A percentile compares a stretch with the other conserved stretches of the same genome.
Conservation (phyloP, 92 coral and sea anemone genomes). For the Phenganax stokvisi region DNA sequence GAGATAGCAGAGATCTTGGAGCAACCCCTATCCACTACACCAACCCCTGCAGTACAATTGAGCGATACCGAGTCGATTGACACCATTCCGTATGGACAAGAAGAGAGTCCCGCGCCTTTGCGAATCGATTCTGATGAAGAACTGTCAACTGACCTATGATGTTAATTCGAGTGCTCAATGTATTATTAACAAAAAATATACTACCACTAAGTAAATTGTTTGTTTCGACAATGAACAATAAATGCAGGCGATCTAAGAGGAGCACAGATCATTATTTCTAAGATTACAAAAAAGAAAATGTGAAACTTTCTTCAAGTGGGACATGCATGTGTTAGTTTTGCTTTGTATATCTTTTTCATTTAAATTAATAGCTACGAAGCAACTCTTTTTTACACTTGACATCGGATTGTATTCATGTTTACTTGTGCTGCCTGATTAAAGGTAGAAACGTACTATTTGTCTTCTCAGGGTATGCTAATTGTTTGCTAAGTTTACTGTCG, state of each 20-base stretch:
- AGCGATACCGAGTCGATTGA: slow-evolving; percentile 30
- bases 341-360: too few relatives aligned
- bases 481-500: slow-evolving; percentile 40
- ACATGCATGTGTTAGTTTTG: neutral
- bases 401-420: too few relatives aligned
- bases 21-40: neutral
- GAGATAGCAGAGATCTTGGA: slow-evolving; percentile 27
- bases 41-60: neutral
- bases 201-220: neutral
- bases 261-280: too few relatives aligned
- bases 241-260: neutral
- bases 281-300: too few relatives aligned
- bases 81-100: slow-evolving; percentile 28
- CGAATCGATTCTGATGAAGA: slow-evolving; percentile 32
- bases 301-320: neutral
- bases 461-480: neutral
- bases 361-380: too few relatives aligned
- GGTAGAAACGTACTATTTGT: neutral
- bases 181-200: neutral
- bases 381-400: too few relatives aligned
- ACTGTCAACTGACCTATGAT: slow-evolving; percentile 13
- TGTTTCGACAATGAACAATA: neutral
- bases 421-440: neutral
- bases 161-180: slow-evolving; percentile 5
- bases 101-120: neutral